Conservation (phyloP, 2,888 invertebrate genomes). For the Ophonus ardosiacus region DNA sequence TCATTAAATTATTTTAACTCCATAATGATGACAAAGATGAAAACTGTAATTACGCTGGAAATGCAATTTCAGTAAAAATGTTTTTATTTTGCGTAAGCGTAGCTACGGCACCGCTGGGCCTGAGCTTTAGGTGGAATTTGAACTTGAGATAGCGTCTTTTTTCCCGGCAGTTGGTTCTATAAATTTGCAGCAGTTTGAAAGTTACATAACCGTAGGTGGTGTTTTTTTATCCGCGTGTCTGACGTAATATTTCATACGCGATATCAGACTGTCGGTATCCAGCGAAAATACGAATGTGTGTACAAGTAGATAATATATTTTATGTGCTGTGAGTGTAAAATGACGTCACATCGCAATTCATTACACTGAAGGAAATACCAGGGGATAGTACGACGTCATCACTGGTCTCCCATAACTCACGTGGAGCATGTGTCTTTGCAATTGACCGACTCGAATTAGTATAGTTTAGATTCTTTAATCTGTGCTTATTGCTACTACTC, state of each 20-base stretch:
- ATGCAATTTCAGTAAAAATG: background rate
- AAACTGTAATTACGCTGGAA: background rate
- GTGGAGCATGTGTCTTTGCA: too few relatives aligned
- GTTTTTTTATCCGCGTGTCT: background rate
- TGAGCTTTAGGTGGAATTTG: background rate
- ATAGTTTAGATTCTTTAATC: too few relatives aligned
- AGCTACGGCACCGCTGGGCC: too few relatives aligned
- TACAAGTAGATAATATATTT: slow-evolving; percentile 40
- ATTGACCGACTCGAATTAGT: too few relatives aligned
- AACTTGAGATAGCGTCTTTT: background rate
- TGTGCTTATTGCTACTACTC: too few relatives aligned
- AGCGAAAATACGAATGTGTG: slow-evolving; percentile 16
- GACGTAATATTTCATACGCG: background rate
- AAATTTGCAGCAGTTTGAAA: background rate
- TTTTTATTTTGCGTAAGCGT: background rate
- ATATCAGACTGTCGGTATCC: background rate
- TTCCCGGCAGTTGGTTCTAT: background rate
- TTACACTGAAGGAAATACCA: slow-evolving; percentile 27
- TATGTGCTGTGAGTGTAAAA: slow-evolving; percentile 41
- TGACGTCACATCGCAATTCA: slow-evolving; percentile 60
- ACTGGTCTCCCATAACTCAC: too few relatives aligned
- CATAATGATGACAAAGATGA: slow-evolving; percentile 21
- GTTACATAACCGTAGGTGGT: background rate
- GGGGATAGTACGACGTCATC: too few relatives aligned
- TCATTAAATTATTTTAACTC: slow-evolving; percentile 23